Percentiles rank a stretch among this genome's conserved stretches.
Evolutionary conservation across 1,140 invertebrate species (phyloP).

Genomic region (Bombus polaris): DNA sequence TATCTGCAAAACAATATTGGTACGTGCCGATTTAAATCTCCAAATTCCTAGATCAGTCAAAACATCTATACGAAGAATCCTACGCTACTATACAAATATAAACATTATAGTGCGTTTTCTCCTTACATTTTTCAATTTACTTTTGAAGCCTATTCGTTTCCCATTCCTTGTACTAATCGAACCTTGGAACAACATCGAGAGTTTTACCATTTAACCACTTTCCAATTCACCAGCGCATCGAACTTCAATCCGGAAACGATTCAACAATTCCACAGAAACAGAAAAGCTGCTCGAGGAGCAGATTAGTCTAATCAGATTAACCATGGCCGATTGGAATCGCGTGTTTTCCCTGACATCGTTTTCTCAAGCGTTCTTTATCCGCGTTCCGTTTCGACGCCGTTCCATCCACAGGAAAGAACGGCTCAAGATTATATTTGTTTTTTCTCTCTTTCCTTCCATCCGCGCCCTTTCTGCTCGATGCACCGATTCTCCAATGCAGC

Average conservation of each 20-base stretch:
- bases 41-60: background rate
- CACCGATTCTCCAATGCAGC: conserved; percentile 63
- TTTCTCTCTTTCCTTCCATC: background rate
- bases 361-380: background rate
- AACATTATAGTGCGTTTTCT: background rate
- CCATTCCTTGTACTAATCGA: background rate
- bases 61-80: background rate
- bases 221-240: background rate
- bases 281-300: background rate
- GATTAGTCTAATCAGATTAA: conserved; percentile 9
- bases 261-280: too few species aligned
- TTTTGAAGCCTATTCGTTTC: background rate
- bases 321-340: background rate
- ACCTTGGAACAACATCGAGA: background rate
- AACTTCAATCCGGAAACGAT: background rate
- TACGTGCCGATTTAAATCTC: background rate
- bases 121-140: background rate
- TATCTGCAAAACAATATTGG: background rate
- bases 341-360: background rate
- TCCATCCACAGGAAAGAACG: background rate
- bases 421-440: background rate
- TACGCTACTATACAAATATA: background rate
- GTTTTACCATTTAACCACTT: background rate
- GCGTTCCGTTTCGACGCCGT: background rate
- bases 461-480: conserved; percentile 1